Evolutionary conservation across 2,888 invertebrate species (phyloP).

Genomic region (Phrixothrix hirtus): DNA sequence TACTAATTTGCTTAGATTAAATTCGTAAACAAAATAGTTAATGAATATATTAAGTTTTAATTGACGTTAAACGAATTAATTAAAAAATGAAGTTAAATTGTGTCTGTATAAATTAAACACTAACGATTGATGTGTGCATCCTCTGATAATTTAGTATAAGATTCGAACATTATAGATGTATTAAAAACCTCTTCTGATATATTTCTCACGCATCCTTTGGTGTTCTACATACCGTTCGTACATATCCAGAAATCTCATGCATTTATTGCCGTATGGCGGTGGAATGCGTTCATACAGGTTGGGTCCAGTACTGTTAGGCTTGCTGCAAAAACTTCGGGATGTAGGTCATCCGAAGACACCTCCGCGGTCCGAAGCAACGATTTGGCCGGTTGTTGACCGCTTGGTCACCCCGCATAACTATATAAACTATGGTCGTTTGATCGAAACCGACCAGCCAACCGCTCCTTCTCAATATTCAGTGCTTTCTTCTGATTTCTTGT

Average conservation of each 20-base stretch:
- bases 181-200: constrained; percentile 9
- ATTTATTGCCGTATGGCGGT: constrained; percentile 29
- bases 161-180: constrained; percentile 8
- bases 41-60: too few species aligned
- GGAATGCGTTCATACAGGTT: constrained; percentile 43
- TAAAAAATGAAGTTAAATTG: too few species aligned
- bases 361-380: constrained; percentile 48
- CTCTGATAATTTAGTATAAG: background rate
- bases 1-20: too few species aligned
- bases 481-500: constrained; percentile 15
- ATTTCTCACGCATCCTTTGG: constrained; percentile 28
- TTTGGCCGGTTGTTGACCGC: constrained; percentile 55
- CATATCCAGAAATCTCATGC: constrained; percentile 30
- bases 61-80: too few species aligned
- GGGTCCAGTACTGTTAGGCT: constrained; percentile 50
- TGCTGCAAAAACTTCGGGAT: constrained; percentile 45
- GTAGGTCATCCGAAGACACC: constrained; percentile 50
- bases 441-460: constrained; percentile 42
- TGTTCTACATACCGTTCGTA: constrained; percentile 25
- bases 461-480: constrained; percentile 23
- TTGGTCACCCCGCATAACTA: constrained; percentile 47
- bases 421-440: constrained; percentile 41
- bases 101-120: background rate
- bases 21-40: too few species aligned
- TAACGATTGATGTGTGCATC: background rate